phyloP scores from a whole-genome alignment of 2,113 vertebrate genomes.

The Scortum barcoo region DNA sequence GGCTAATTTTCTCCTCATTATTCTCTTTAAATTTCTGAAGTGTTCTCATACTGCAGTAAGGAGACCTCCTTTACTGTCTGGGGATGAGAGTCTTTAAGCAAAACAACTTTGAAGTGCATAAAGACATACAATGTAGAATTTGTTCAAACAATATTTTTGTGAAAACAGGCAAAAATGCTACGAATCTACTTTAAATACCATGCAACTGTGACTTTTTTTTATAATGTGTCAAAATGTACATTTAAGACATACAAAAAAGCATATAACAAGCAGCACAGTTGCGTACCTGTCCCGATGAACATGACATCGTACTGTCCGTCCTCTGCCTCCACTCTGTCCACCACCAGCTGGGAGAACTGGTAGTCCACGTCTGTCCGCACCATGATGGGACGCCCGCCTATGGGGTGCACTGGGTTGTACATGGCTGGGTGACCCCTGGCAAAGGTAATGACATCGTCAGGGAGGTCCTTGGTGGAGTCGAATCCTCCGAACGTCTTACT shows the following conservation, averaged over 20 bases:
- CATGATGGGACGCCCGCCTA: conserved; percentile 95
- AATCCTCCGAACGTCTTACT: conserved; percentile 99
- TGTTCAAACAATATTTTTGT: neutral
- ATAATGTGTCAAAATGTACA: neutral
- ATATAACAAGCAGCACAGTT: neutral
- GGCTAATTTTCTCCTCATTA: neutral
- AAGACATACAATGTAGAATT: neutral
- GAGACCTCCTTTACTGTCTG: neutral
- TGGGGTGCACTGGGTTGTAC: conserved; percentile 95
- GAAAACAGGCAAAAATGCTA: neutral
- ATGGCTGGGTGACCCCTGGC: conserved; percentile 96
- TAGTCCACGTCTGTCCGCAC: conserved; percentile 96
- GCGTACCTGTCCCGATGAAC: conserved; percentile 97
- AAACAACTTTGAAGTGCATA: neutral
- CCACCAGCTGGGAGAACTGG: conserved; percentile 98
- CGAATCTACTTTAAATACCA: neutral
- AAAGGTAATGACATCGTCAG: conserved; percentile 98
- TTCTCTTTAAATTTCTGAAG: neutral
- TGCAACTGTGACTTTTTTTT: neutral
- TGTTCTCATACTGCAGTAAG: neutral
- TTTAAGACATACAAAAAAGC: neutral
- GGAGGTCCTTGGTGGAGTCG: conserved; percentile 97
- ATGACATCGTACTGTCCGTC: conserved; percentile 98
- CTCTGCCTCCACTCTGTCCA: conserved; percentile 96
- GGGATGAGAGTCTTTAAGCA: neutral